These are phyloP conservation scores for Myopa tessellatipennis DNA, from an alignment of 2,888 invertebrate genomes.

Conservation along the genomic window DNA sequence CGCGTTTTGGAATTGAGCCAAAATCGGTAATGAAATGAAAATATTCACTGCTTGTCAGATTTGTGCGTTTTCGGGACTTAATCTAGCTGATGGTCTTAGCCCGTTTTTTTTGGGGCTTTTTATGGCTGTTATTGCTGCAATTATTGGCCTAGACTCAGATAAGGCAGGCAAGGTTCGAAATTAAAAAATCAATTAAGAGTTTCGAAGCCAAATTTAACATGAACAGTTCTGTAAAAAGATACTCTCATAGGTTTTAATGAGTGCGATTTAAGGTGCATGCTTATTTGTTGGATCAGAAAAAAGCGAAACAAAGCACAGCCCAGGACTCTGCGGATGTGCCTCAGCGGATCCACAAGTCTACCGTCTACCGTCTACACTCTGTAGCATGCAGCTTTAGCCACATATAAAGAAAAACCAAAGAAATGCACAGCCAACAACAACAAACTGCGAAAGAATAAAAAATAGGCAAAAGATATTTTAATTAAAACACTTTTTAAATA, in stretches of 20 bases:
- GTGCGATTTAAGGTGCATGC: background rate
- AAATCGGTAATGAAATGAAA: conserved; percentile 46
- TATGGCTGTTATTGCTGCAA: conserved; percentile 6
- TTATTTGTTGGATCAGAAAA: background rate
- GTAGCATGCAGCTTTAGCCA: background rate
- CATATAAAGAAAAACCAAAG: background rate
- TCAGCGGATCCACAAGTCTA: conserved; percentile 12
- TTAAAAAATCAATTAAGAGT: background rate
- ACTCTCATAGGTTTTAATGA: background rate
- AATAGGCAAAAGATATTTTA: conserved; percentile 7
- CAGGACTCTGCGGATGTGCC: background rate
- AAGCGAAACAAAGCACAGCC: background rate
- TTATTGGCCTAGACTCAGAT: conserved; percentile 16
- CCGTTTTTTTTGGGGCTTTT: background rate
- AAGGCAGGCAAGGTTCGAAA: background rate
- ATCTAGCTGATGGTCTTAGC: conserved; percentile 27
- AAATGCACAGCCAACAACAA: background rate
- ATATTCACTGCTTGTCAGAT: conserved; percentile 39
- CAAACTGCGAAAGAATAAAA: background rate
- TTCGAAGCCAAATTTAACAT: conserved; percentile 1
- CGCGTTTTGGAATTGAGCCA: conserved; percentile 40
- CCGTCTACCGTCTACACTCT: background rate
- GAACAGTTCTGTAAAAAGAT: background rate
- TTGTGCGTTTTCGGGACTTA: conserved; percentile 25
- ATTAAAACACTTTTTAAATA: conserved; percentile 37